Base-by-base conservation (phyloP, 1,140 invertebrate species). In the Delia radicum region DNA sequence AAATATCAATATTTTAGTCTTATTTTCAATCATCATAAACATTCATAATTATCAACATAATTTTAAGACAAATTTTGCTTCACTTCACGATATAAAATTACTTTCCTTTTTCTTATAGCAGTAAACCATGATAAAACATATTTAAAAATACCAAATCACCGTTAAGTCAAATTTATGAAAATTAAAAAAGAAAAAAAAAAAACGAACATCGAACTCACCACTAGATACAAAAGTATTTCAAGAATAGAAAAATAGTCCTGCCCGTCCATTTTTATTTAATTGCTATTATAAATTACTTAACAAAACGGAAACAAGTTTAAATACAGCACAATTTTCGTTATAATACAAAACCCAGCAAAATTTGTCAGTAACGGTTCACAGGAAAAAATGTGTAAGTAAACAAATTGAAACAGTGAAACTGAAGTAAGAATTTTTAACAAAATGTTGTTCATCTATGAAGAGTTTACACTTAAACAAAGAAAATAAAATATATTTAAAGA, bases 151-250 rank as follows among this genome's bases (percentile, higher is more conserved):
- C 48, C 37, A 74, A 63, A 61, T 61, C 73, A 37, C 73, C 31
- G 37, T 74, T 74, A 74, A 74, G 73, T 63, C 73, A 74, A 74
- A 74, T 74, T 74, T 74, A 74, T 74, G 73, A 74, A 74, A 74
- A 74, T 74, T 74, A 74, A 74, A 74, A 74, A 3, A 37, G 18
- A 69, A 73, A 63, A 74, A 74, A 74, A 74, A 3, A 37, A 21
- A 69, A 73, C 29, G 37, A 18, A 67, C 63, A 67, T 31, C 62
- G 26, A 15, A 61, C 61, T 27, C 29, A 69, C 29, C 29, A 55
- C 48, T 55, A 21, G 7, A 12, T 18, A 55, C 12, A 18, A 21
- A 21, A 55, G 21, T 21, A 42, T n/a, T n/a, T n/a, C 3, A 10
- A 8, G 12, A n/a, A n/a, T n/a, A 37, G 1, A n/a, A 0, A 4